Base-by-base conservation (phyloP, 1,140 invertebrate species). In the Patella vulgata region DNA sequence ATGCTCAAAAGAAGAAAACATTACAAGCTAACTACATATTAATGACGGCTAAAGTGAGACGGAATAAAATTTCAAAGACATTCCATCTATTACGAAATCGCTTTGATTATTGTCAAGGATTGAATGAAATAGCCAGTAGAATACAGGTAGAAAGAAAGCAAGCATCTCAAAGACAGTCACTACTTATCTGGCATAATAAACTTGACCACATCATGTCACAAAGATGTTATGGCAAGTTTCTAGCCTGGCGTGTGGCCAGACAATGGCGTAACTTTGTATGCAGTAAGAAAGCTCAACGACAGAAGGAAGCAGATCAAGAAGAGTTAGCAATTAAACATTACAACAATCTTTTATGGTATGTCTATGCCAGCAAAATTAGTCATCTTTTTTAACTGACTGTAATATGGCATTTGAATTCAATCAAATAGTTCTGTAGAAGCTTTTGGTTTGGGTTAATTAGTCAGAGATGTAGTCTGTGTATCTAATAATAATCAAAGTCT, bases 91-190 rank as follows among this genome's bases (percentile, higher is more conserved):
- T 64, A 55, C 36, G 55, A 30, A 31, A 47, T 46, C 62, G 55
- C 31, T 53, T 64, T 36, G 62, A 64, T 33, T 64, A 64, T 40
- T 64, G 55, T 31, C 62, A 64, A 42, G 62, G 39, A 3, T 48
- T 64, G 17, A 14, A 23, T 3, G 62, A 58, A 5, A 39, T 39
- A 19, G 62, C 55, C 11, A 19, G 33, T 25, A 53, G 30, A 27
- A 25, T 64, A 17, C 42, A 30, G 27, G 48, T 36, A 8, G 21
- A 30, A 1, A 36, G 40, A 28, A 42, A 64, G 14, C n/a, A 40
- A 28, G 27, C 8, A 11, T 19, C 43, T 2, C 33, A 48, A 19
- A 21, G 47, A 19, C n/a, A 21, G 3, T 46, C 47, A 30, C 39
- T 64, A 14, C 25, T n/a, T 6, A 21, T 11, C 1, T 64, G 62